Base-by-base conservation (phyloP, 1,140 invertebrate genomes). In the Drosophila nasuta region DNA sequence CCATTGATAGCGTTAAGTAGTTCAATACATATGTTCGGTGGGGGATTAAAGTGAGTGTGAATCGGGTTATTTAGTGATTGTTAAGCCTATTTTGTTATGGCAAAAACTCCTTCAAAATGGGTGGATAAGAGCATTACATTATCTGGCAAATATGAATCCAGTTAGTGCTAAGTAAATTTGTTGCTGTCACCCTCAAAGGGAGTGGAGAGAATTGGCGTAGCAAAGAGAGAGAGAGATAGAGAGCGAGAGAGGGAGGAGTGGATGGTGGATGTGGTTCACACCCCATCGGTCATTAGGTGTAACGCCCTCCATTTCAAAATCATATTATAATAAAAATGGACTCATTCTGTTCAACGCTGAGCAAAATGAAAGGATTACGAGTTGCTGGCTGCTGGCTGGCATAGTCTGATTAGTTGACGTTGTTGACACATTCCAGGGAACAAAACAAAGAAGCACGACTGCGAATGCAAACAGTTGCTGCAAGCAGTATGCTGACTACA, bases 331-430 rank as follows among this genome's bases (percentile, higher is more conserved):
- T 38, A 38, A 38, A 68, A 60, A 48, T 13, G 59, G 49, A 51
- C 11, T 25, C 20, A n/a, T 17, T 28, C 28, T 30, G 33, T 13
- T 35, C 20, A 25, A 25, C 20, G 13, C 25, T 8, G 49, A 10
- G 11, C 20, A 25, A 25, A 25, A 25, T 25, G 46, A 79, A 86
- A 81, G 75, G 78, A 85, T 85, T 85, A 71, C 67, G 51, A 13
- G 8, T 10, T 67, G 71, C 51, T 10, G 8, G 20, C 20, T 25
- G 20, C 20, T 57, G 33, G 51, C 54, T 38, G 7, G 35, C 35
- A 38, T 33, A 67, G 65, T 58, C 68, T 82, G 82, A 87, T 87
- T 87, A 82, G 79, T 88, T 82, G 75, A 79, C 76, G 69, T 72
- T 74, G 64, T 72, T 74, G 64, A 74, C 64, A 87, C 83, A 73